These are phyloP conservation scores for Drosophila santomea DNA, from an alignment of 1,140 invertebrate species.

Conservation along the genomic window DNA sequence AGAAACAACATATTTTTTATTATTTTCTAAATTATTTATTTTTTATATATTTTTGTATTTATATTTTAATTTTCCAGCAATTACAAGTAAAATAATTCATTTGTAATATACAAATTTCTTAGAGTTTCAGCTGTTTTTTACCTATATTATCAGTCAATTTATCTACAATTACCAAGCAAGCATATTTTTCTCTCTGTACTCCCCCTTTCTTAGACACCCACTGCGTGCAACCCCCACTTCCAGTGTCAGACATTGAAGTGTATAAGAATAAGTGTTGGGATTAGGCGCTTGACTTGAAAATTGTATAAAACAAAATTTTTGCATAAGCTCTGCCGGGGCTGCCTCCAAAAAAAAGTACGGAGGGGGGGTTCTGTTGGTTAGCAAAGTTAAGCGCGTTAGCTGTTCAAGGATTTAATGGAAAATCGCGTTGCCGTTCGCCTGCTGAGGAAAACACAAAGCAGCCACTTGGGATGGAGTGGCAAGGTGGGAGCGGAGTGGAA, in stretches of 20 bases:
- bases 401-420: constrained; percentile 81
- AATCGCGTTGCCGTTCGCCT: constrained; percentile 64
- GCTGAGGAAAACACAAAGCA: constrained; percentile 29
- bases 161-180: too few species aligned
- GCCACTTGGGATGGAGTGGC: constrained; percentile 25
- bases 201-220: neutral
- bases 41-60: too few species aligned
- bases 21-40: too few species aligned
- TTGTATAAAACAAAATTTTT: constrained; percentile 84
- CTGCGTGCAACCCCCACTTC: constrained; percentile 20
- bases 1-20: neutral
- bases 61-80: too few species aligned
- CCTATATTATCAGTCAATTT: too few species aligned
- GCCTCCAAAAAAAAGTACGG: constrained; percentile 28
- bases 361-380: constrained; percentile 51
- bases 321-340: constrained; percentile 71
- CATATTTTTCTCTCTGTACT: constrained; percentile 1
- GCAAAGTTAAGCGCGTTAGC: constrained; percentile 77
- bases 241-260: constrained; percentile 80
- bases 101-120: too few species aligned
- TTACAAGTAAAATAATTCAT: too few species aligned
- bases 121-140: too few species aligned
- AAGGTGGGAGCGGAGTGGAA: neutral
- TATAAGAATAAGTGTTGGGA: constrained; percentile 84
- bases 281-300: constrained; percentile 83